Evolutionary conservation across 30 jellyfish, hydroid and myxozoan genomes (phyloP), one percentile per base, ranked within the genome.

Genomic region (Turritopsis dohrnii): DNA sequence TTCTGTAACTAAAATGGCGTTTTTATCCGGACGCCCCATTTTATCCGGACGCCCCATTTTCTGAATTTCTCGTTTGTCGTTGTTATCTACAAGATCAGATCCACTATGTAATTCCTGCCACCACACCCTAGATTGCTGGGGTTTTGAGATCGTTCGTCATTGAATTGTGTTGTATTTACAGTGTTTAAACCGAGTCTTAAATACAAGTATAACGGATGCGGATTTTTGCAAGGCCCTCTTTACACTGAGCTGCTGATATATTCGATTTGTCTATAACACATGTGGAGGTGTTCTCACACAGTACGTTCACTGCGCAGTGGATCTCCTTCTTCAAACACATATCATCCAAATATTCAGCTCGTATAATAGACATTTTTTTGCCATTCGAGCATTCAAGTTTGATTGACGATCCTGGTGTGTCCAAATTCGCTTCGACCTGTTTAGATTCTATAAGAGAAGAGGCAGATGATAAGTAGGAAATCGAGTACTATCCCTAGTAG

Each of bases 221-320:
- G 29, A 77, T 74, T 77, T 77, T 77, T 20, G 30, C 53, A 26
- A 18, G 41, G 0, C 85, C 71, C 29, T 53, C 66, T 60, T 66
- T 77, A 66, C 85, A 77, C 53, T 77, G 21, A 26, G 72, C 66
- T 23, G 77, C 28, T 8, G 28, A 23, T 25, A 77, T 21, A 17
- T 53, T 29, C 5, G 76, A 26, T 77, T 25, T 52, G 18, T 28
- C 71, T 20, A 77, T 28, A 0, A 77, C 28, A 24, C 85, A 77
- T 24, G 85, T 26, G 23, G 71, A 26, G 24, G 41, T 77, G 9
- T 77, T 77, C 13, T 52, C 85, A 20, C 85, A 77, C 27, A 28
- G 71, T 18, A 77, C 73, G 28, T 77, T 52, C 0, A 77, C 85
- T 5, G 71, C 66, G 29, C 85, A 77, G 29, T 77, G 85, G 16